These are phyloP conservation scores for Sinotaia quadrata DNA, from an alignment of 2,888 invertebrate genomes.

Conservation along the genomic window DNA sequence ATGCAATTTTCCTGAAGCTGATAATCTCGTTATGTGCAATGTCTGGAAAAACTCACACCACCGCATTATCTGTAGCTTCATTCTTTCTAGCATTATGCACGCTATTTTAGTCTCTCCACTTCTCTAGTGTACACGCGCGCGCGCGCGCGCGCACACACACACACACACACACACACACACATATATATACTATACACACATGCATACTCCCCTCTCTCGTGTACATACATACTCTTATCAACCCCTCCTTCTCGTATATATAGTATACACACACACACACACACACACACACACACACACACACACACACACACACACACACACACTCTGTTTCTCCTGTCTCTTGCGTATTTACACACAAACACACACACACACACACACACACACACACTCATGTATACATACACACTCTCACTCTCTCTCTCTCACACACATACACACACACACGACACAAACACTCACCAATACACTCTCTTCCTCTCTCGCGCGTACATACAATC, in stretches of 20 bases:
- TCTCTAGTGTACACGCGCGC: neutral
- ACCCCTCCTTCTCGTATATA: neutral
- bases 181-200: conserved; percentile 5
- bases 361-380: conserved; percentile 6
- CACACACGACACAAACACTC: conserved; percentile 3
- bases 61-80: too few relatives aligned
- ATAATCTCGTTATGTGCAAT: too few relatives aligned
- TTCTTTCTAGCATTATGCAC: too few relatives aligned
- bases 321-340: too few relatives aligned
- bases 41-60: too few relatives aligned
- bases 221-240: neutral
- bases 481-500: too few relatives aligned
- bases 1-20: too few relatives aligned
- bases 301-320: neutral
- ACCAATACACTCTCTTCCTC: too few relatives aligned
- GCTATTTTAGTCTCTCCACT: too few relatives aligned
- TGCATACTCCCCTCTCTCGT: conserved; percentile 1
- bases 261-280: neutral
- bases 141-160: conserved; percentile 1
- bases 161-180: conserved; percentile 16
- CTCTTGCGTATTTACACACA: too few relatives aligned
- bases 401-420: neutral
- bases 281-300: conserved; percentile 12
- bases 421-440: conserved; percentile 5
- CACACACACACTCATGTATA: neutral